Percentiles rank a stretch among this genome's conserved stretches.
Evolutionary conservation across 1,140 invertebrate genomes (phyloP).

Genomic region (Bombus difficillimus): DNA sequence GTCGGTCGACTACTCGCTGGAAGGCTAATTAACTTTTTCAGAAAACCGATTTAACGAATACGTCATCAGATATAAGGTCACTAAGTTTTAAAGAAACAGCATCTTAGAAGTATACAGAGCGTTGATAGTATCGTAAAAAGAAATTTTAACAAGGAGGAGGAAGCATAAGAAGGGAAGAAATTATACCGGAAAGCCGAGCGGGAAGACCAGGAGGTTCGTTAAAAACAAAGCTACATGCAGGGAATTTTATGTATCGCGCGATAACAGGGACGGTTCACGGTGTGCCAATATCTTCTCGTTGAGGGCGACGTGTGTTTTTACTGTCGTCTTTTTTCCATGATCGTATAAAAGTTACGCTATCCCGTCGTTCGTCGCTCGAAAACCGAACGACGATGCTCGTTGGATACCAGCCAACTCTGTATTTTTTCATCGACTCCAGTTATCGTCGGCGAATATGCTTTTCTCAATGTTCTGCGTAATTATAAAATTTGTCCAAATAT

Average conservation of each 20-base stretch:
- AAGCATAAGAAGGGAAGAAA: not conserved
- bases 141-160: not conserved
- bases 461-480: slow-evolving; percentile 2
- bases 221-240: slow-evolving; percentile 15
- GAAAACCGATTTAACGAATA: too few species aligned
- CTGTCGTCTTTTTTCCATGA: slow-evolving; percentile 29
- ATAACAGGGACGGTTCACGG: slow-evolving; percentile 42
- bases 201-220: not conserved
- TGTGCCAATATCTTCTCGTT: slow-evolving; percentile 44
- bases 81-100: not conserved
- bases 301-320: slow-evolving; percentile 19
- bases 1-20: too few species aligned
- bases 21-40: too few species aligned
- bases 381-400: slow-evolving; percentile 68
- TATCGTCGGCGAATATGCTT: slow-evolving; percentile 39
- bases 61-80: not conserved
- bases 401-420: slow-evolving; percentile 67
- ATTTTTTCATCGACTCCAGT: slow-evolving; percentile 1
- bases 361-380: slow-evolving; percentile 47
- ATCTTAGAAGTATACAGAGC: not conserved
- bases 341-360: slow-evolving; percentile 67
- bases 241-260: slow-evolving; percentile 36
- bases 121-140: not conserved
- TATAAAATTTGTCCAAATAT: slow-evolving; percentile 35
- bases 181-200: not conserved